A percentile compares a stretch with the other conserved stretches of the same genome.
These are phyloP conservation scores for Chrysochloris asiatica DNA, from an alignment of 2,113 vertebrate species.

Conservation along the genomic window DNA sequence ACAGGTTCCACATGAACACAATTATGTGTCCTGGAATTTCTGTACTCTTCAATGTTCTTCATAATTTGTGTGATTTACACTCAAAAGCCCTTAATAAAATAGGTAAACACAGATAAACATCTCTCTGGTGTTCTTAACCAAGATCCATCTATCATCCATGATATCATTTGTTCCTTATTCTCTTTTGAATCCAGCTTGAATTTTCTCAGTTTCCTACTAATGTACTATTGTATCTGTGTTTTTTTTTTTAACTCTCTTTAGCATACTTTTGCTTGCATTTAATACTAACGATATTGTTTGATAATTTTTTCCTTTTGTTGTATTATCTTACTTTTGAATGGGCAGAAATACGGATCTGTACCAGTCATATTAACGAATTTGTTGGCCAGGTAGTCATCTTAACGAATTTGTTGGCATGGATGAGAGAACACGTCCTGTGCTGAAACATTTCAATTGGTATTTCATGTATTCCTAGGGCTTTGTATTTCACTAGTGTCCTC, in stretches of 20 bases:
- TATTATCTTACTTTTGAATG: background rate
- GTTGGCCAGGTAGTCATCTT: background rate
- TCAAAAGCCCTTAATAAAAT: too few relatives aligned
- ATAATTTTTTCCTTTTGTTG: background rate
- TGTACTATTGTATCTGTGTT: background rate
- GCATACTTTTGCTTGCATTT: background rate
- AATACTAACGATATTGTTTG: background rate
- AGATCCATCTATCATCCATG: background rate
- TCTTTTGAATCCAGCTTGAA: background rate
- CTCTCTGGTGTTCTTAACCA: background rate
- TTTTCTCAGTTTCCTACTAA: background rate
- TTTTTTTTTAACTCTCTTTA: background rate
- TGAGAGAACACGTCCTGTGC: too few relatives aligned
- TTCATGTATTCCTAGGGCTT: background rate
- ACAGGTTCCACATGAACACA: background rate
- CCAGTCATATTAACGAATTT: too few relatives aligned
- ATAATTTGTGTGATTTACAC: background rate
- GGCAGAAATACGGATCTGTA: background rate
- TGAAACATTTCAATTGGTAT: background rate
- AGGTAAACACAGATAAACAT: background rate
- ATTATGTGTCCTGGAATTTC: background rate
- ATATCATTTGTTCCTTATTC: background rate
- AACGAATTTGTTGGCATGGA: background rate
- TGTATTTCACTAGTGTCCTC: background rate
- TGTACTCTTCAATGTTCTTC: background rate